These are phyloP conservation scores for Acanthopleura granulata DNA, from an alignment of 2,888 invertebrate species.

Conservation along the genomic window DNA sequence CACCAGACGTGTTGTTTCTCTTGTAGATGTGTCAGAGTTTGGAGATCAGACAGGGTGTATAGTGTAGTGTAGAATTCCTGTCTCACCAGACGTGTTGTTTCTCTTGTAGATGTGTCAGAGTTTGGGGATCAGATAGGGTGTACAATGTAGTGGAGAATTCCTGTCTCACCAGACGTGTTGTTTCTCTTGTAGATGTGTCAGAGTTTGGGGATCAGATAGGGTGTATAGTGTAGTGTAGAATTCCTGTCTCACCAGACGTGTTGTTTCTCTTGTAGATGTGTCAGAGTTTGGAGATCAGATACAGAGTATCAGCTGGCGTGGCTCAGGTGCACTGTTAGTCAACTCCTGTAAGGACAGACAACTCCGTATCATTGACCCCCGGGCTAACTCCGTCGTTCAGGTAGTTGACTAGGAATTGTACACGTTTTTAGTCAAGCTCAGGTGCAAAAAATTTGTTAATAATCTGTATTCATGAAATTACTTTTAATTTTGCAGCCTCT, in stretches of 20 bases:
- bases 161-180: no score
- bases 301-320: constrained; percentile 91
- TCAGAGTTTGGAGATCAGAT: constrained; percentile 79
- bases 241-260: no score
- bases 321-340: constrained; percentile 84
- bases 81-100: no score
- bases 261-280: neutral
- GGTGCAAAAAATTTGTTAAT: no score
- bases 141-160: constrained; percentile 92
- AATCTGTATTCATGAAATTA: no score
- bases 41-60: constrained; percentile 90
- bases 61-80: no score
- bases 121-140: constrained; percentile 87
- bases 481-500: no score
- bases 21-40: constrained; percentile 25
- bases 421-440: no score
- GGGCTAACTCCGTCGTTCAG: constrained; percentile 45
- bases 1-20: neutral
- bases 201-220: constrained; percentile 83
- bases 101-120: neutral
- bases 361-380: constrained; percentile 68
- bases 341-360: constrained; percentile 75
- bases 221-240: no score
- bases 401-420: constrained; percentile 28
- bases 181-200: neutral